These are phyloP conservation scores for Perodicticus potto DNA, from an alignment of 2,797 vertebrate species.

Conservation along the genomic window DNA sequence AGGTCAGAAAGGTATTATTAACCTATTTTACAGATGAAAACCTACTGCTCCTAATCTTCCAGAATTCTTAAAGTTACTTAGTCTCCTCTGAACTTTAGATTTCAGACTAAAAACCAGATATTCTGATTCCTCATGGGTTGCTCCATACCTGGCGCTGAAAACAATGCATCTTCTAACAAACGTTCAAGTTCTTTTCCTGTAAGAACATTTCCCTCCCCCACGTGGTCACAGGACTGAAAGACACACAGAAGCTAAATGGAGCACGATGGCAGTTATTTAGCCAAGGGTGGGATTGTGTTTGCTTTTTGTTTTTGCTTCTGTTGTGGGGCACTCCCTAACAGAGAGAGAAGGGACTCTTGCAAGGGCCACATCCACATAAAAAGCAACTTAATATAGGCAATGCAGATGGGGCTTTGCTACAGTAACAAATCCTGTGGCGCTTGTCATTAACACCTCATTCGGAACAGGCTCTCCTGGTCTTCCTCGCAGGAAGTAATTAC, in stretches of 20 bases:
- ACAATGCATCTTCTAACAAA: too few species aligned
- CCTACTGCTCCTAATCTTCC: neutral
- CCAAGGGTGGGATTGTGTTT: neutral
- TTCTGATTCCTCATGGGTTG: neutral
- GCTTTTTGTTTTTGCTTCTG: neutral
- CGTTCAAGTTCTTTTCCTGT: neutral
- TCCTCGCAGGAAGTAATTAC: conserved; percentile 79
- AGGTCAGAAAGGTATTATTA: neutral
- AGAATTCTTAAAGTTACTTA: neutral
- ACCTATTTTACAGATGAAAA: neutral
- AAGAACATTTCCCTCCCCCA: neutral
- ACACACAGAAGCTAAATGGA: fast-evolving
- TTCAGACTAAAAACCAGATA: neutral
- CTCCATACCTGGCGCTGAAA: neutral
- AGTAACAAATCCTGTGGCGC: conserved; percentile 51
- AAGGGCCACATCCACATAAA: neutral
- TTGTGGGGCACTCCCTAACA: neutral
- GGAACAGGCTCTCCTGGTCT: conserved; percentile 50
- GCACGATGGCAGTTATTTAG: neutral
- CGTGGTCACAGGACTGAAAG: fast-evolving
- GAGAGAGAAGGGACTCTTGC: neutral
- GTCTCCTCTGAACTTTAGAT: neutral
- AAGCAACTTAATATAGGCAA: neutral
- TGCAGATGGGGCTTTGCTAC: conserved; percentile 59
- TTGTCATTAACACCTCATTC: conserved; percentile 81